phyloP scores from a whole-genome alignment of 2,797 vertebrate genomes.

The Anguilla obscura region DNA sequence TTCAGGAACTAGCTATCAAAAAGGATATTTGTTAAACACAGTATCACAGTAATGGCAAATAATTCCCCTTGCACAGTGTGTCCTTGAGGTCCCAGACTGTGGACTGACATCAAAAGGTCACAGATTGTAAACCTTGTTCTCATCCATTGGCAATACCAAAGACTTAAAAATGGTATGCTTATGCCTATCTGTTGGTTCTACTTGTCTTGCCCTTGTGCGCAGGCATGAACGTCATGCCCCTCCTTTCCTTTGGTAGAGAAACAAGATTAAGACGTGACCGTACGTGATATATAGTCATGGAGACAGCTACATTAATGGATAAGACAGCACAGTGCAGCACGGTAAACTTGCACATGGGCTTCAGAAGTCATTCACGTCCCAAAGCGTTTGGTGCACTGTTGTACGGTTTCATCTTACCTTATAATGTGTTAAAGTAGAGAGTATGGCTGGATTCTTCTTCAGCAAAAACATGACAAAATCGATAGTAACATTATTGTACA shows the following conservation, averaged over 20 bases:
- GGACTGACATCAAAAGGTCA: neutral
- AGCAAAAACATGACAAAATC: neutral
- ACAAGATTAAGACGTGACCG: neutral
- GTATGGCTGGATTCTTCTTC: neutral
- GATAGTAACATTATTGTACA: neutral
- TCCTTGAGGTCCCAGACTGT: neutral
- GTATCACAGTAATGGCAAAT: neutral
- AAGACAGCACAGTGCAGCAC: neutral
- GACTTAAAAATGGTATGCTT: neutral
- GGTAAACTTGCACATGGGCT: neutral
- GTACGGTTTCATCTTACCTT: neutral
- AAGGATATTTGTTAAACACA: neutral
- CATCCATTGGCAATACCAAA: neutral
- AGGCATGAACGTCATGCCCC: neutral
- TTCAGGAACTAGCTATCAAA: neutral
- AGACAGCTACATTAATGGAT: neutral
- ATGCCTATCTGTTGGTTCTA: neutral
- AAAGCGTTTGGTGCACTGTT: neutral
- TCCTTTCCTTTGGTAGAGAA: neutral
- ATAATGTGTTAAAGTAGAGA: neutral
- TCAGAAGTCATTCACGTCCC: neutral
- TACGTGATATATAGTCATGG: neutral
- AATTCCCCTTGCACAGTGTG: neutral
- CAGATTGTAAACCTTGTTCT: neutral
- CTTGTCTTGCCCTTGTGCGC: neutral